phyloP scores from a whole-genome alignment of 2,888 invertebrate species.

The Phalangium opilio region DNA sequence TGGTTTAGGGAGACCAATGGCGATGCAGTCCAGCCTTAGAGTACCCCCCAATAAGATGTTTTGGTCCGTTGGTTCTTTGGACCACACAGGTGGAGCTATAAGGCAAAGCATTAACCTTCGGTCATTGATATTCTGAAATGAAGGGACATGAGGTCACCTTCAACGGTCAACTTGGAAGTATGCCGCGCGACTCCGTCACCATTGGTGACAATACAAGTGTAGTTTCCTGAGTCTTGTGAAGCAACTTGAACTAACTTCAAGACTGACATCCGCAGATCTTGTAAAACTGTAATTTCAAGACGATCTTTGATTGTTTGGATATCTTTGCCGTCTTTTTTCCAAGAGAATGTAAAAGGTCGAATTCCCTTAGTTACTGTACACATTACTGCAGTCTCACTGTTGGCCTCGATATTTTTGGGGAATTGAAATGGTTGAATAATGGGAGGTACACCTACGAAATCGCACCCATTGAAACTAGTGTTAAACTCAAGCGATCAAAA shows the following conservation, averaged over 20 bases:
- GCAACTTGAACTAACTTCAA: slow-evolving; percentile 2
- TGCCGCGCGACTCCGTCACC: slow-evolving; percentile 6
- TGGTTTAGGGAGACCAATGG: slow-evolving; percentile 17
- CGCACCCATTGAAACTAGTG: too few relatives aligned
- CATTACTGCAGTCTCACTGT: slow-evolving; percentile 17
- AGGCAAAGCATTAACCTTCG: neutral
- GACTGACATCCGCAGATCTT: slow-evolving; percentile 5
- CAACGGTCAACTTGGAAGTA: slow-evolving; percentile 11
- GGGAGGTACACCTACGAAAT: too few relatives aligned
- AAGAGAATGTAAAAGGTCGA: slow-evolving; percentile 15
- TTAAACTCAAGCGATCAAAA: too few relatives aligned
- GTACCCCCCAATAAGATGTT: slow-evolving; percentile 8
- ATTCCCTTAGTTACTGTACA: slow-evolving; percentile 18
- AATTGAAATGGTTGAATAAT: slow-evolving; percentile 12
- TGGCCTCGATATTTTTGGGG: slow-evolving; percentile 9
- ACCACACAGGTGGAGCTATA: slow-evolving; percentile 18
- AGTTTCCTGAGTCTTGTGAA: slow-evolving; percentile 7
- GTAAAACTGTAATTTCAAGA: neutral
- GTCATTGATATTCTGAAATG: too few relatives aligned
- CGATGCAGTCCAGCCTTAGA: slow-evolving; percentile 11
- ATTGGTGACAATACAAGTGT: slow-evolving; percentile 9
- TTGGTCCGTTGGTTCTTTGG: slow-evolving; percentile 15
- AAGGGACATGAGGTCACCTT: slow-evolving; percentile 11
- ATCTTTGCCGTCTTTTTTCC: slow-evolving; percentile 14
- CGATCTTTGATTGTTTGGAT: neutral